Percentiles rank a stretch among this genome's conserved stretches.
Evolutionary conservation across 2,888 invertebrate genomes (phyloP).

Genomic region (Peribatodes rhomboidaria): DNA sequence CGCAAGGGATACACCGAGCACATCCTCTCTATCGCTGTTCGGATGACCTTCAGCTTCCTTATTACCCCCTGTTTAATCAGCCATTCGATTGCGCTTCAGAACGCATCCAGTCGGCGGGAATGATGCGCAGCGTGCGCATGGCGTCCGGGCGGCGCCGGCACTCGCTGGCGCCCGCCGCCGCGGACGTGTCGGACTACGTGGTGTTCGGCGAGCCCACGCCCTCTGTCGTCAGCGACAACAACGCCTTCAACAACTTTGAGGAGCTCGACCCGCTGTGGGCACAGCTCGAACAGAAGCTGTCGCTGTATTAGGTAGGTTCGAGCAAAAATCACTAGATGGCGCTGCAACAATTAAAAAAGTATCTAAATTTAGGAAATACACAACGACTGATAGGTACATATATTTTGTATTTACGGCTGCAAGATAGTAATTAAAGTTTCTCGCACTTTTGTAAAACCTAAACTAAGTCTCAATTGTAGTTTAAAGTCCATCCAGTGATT

Average conservation of each 20-base stretch:
- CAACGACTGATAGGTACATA: neutral
- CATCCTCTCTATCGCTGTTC: no score
- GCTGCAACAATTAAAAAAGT: neutral
- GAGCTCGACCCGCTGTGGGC: slow-evolving; percentile 74
- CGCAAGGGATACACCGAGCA: no score
- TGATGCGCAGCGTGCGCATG: slow-evolving; percentile 74
- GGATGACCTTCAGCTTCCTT: no score
- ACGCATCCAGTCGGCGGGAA: slow-evolving; percentile 68
- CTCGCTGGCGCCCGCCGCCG: slow-evolving; percentile 30
- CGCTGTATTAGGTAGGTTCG: slow-evolving; percentile 50
- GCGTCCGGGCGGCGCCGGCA: slow-evolving; percentile 62
- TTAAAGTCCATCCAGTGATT: neutral
- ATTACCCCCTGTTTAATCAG: no score
- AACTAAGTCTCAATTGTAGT: neutral
- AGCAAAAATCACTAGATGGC: slow-evolving; percentile 28
- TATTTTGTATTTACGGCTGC: neutral
- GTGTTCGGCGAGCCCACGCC: slow-evolving; percentile 55
- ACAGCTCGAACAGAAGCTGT: slow-evolving; percentile 70
- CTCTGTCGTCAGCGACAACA: slow-evolving; percentile 47
- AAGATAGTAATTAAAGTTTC: neutral
- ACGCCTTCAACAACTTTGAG: slow-evolving; percentile 41
- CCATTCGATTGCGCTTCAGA: slow-evolving; percentile 55
- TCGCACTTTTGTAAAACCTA: neutral
- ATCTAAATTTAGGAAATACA: neutral
- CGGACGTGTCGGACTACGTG: slow-evolving; percentile 45